Evolutionary conservation across 2,797 vertebrate genomes (phyloP).

Genomic region (Antennarius maculatus): DNA sequence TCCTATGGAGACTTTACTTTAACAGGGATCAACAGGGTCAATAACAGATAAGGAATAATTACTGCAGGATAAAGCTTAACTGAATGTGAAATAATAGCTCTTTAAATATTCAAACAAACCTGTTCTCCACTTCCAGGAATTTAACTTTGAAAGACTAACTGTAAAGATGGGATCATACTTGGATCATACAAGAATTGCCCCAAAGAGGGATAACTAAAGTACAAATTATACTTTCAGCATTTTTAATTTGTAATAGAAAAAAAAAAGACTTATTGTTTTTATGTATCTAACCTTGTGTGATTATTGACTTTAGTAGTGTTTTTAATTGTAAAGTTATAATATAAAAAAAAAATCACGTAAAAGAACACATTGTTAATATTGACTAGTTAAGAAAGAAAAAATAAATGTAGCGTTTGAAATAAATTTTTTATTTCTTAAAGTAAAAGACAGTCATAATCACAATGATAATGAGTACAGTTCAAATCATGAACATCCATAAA

Average conservation of each 20-base stretch:
- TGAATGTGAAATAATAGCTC: background rate
- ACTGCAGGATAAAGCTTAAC: constrained; percentile 5
- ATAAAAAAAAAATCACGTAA: constrained; percentile 35
- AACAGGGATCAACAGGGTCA: no score
- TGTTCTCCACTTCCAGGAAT: constrained; percentile 14
- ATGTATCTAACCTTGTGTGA: no score
- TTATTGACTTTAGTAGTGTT: no score
- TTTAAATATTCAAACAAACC: constrained; percentile 18
- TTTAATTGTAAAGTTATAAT: background rate
- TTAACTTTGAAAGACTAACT: constrained; percentile 10
- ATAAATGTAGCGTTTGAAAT: constrained; percentile 81
- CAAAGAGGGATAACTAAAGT: no score
- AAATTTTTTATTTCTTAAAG: constrained; percentile 71
- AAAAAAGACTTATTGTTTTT: background rate
- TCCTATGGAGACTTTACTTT: no score
- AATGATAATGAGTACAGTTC: constrained; percentile 73
- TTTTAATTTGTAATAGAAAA: background rate
- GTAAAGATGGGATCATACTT: constrained; percentile 1
- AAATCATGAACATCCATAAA: constrained; percentile 79
- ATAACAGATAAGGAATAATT: background rate
- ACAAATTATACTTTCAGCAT: background rate
- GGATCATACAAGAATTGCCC: no score
- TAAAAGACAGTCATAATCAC: constrained; percentile 75
- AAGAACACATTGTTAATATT: constrained; percentile 65
- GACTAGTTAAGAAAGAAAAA: constrained; percentile 82